Conservation (phyloP, 2,797 vertebrate species). For the Anisognathus igniventris region DNA sequence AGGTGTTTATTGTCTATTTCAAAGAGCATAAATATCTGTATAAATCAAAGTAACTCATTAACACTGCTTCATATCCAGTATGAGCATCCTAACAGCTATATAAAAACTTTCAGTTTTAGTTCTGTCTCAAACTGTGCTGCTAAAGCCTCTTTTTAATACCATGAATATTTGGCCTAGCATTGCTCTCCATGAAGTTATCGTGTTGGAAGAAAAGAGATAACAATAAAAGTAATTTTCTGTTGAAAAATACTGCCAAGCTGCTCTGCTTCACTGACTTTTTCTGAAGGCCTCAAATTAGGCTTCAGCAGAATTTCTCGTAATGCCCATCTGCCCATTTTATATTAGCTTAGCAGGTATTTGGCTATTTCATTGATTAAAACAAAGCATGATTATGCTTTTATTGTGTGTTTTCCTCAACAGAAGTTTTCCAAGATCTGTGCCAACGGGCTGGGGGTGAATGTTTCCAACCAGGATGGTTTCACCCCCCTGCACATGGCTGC, state of each 20-base stretch:
- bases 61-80: no score
- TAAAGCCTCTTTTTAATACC: not conserved
- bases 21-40: not conserved
- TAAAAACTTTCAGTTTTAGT: not conserved
- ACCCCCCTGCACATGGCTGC: conserved; percentile 87
- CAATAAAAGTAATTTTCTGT: not conserved
- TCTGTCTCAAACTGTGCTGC: not conserved
- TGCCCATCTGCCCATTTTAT: not conserved
- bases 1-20: not conserved
- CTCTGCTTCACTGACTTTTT: not conserved
- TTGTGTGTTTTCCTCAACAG: conserved; percentile 9
- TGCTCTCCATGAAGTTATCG: not conserved
- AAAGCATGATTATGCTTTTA: not conserved
- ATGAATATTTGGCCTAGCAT: not conserved
- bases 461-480: conserved; percentile 81
- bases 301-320: not conserved
- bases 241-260: not conserved
- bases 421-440: conserved; percentile 74
- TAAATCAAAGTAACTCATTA: not conserved
- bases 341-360: not conserved
- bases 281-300: not conserved
- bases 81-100: not conserved
- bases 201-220: not conserved
- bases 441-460: conserved; percentile 83
- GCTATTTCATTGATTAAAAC: not conserved